A percentile compares a stretch with the other conserved stretches of the same genome.
Conservation (phyloP, 1,140 invertebrate species). For the Riptortus pedestris region DNA sequence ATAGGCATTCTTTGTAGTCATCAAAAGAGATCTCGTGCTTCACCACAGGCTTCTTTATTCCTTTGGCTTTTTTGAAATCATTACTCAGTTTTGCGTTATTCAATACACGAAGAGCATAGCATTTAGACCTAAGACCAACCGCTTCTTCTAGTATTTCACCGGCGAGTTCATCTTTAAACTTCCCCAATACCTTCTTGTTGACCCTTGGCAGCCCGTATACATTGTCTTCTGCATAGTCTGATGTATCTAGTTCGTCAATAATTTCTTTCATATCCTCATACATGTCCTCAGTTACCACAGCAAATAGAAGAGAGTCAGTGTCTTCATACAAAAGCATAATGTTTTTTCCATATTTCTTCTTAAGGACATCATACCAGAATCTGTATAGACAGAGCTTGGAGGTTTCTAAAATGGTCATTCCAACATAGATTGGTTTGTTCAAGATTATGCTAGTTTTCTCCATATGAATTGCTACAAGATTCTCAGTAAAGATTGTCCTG, state of each 20-base stretch:
- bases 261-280: background rate
- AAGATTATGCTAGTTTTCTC: background rate
- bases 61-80: slow-evolving; percentile 34
- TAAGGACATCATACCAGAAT: background rate
- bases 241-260: background rate
- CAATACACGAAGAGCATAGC: slow-evolving; percentile 35
- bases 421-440: no score
- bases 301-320: background rate
- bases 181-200: background rate
- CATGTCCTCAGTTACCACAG: background rate
- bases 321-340: background rate
- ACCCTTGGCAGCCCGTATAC: background rate
- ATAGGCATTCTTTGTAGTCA: slow-evolving; percentile 24
- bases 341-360: background rate
- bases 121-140: slow-evolving; percentile 38
- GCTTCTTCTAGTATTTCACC: slow-evolving; percentile 42
- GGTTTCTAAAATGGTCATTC: no score
- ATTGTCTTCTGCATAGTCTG: background rate
- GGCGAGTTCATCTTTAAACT: background rate
- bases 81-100: slow-evolving; percentile 22
- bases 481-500: background rate
- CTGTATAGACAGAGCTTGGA: no score
- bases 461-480: background rate
- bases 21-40: slow-evolving; percentile 23
- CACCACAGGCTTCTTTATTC: slow-evolving; percentile 30